Conservation (phyloP, 2,888 invertebrate species). For the Pristionchus mayeri region DNA sequence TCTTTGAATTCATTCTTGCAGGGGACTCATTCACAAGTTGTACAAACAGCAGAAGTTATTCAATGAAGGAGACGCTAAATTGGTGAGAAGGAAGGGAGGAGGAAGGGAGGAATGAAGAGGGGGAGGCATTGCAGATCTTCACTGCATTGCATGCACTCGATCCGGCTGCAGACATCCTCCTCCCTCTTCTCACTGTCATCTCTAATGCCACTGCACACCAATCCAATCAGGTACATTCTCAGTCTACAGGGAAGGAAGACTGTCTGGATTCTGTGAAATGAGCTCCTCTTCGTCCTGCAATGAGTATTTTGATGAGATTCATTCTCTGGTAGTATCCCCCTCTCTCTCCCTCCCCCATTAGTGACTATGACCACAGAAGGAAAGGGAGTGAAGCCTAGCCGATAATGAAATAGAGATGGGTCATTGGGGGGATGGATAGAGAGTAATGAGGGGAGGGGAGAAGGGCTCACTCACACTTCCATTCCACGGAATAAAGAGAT, state of each 20-base stretch:
- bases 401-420: conserved; percentile 17
- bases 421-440: conserved; percentile 5
- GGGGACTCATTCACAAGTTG: conserved; percentile 66
- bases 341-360: neutral
- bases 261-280: no score
- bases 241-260: no score
- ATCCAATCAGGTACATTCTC: conserved; percentile 63
- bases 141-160: conserved; percentile 69
- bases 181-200: conserved; percentile 70
- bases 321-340: neutral
- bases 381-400: neutral
- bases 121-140: conserved; percentile 56
- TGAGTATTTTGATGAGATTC: conserved; percentile 1
- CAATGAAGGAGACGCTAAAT: conserved; percentile 65
- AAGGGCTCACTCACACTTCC: neutral
- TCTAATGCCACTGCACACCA: conserved; percentile 71
- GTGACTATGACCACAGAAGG: neutral
- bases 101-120: neutral
- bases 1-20: conserved; percentile 42
- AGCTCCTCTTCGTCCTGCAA: neutral
- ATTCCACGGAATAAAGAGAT: neutral
- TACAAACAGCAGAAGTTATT: conserved; percentile 69
- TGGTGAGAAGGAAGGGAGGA: conserved; percentile 47
- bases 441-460: conserved; percentile 6
- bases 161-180: conserved; percentile 66